These are phyloP conservation scores for Ectemnius lituratus DNA, from an alignment of 2,888 invertebrate genomes.

Conservation along the genomic window DNA sequence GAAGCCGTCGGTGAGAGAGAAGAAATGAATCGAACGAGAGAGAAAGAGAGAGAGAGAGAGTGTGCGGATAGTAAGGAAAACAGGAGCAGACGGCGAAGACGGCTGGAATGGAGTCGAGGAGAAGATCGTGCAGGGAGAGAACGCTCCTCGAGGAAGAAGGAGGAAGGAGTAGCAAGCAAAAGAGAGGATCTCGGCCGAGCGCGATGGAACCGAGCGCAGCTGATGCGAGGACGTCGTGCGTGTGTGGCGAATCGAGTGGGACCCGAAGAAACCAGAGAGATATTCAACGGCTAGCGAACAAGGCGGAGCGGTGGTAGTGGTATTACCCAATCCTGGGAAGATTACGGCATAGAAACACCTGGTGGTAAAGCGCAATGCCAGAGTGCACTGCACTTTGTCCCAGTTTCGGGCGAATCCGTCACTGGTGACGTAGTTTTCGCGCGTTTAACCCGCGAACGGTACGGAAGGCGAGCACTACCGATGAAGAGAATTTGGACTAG, in stretches of 20 bases:
- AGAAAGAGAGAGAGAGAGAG: neutral
- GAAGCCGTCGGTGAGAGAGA: slow-evolving; percentile 6
- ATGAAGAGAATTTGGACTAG: neutral
- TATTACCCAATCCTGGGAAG: slow-evolving; percentile 76
- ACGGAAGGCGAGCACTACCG: neutral
- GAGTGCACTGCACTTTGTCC: slow-evolving; percentile 78
- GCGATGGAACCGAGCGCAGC: neutral
- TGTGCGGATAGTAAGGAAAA: neutral
- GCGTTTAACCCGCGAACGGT: slow-evolving; percentile 24
- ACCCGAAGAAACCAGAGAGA: slow-evolving; percentile 13
- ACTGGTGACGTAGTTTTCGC: slow-evolving; percentile 76
- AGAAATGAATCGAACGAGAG: neutral
- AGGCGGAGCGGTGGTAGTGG: slow-evolving; percentile 58
- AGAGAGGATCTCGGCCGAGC: neutral
- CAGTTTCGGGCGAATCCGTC: slow-evolving; percentile 77
- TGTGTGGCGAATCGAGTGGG: neutral
- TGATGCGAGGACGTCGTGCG: neutral
- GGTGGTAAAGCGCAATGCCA: slow-evolving; percentile 77
- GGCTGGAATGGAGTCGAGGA: neutral
- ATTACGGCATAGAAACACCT: slow-evolving; percentile 77
- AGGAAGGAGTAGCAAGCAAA: neutral
- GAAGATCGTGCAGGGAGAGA: neutral
- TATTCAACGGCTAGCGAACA: slow-evolving; percentile 47
- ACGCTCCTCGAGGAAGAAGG: neutral
- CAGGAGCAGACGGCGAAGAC: slow-evolving; percentile 4